Evolutionary conservation across 2,888 invertebrate genomes (phyloP).

Genomic region (Parasteatoda lunata): DNA sequence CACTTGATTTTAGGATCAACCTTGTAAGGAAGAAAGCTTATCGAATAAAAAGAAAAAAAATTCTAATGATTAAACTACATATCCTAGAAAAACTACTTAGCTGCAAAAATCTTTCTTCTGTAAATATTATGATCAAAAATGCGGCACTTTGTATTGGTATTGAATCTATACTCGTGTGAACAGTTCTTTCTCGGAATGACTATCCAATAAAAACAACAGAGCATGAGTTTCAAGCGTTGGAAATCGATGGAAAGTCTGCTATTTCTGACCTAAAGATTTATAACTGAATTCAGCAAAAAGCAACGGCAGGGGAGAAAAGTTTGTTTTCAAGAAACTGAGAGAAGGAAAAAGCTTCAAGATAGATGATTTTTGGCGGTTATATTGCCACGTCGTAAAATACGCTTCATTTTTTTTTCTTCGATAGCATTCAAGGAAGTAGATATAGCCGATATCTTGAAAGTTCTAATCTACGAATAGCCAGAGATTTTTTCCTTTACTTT

Average conservation of each 20-base stretch:
- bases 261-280: constrained; percentile 7
- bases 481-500: constrained; percentile 12
- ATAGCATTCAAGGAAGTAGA: constrained; percentile 16
- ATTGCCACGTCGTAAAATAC: constrained; percentile 46
- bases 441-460: constrained; percentile 21
- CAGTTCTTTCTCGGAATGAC: background rate
- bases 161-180: background rate
- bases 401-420: constrained; percentile 26
- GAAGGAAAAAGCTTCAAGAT: constrained; percentile 19
- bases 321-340: constrained; percentile 19
- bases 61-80: too few relatives aligned
- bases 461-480: constrained; percentile 28
- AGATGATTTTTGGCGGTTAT: constrained; percentile 32
- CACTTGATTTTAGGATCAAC: too few relatives aligned
- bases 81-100: too few relatives aligned
- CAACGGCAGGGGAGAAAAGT: constrained; percentile 16
- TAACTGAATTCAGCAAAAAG: constrained; percentile 21
- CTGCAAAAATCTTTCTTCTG: too few relatives aligned
- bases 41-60: too few relatives aligned
- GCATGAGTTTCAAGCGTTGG: background rate
- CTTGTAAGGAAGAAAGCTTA: too few relatives aligned
- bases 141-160: too few relatives aligned
- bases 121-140: too few relatives aligned
- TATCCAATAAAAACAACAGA: constrained; percentile 1
- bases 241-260: background rate